These are phyloP conservation scores for Drosophila navojoa DNA, from an alignment of 1,140 invertebrate genomes.

Conservation along the genomic window DNA sequence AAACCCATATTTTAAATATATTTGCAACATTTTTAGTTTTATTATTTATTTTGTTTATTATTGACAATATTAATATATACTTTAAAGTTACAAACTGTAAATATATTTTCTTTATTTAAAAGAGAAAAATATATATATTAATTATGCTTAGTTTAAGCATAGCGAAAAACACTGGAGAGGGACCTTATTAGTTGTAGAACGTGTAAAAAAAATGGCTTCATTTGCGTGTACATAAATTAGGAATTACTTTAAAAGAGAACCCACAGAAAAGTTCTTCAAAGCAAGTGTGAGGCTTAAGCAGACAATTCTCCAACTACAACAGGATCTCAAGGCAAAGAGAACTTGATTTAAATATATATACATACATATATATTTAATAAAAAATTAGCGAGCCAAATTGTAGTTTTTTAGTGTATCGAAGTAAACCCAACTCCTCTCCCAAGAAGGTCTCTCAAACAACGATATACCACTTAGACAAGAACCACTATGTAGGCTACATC, in stretches of 20 bases:
- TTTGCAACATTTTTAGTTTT: background rate
- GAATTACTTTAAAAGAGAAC: conserved; percentile 26
- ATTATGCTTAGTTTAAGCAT: conserved; percentile 16
- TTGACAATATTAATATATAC: too few species aligned
- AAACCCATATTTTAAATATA: conserved; percentile 21
- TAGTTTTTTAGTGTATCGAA: conserved; percentile 41
- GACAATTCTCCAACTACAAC: too few species aligned
- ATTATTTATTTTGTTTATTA: too few species aligned
- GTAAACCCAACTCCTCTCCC: conserved; percentile 70
- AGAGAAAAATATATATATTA: background rate
- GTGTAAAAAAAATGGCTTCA: conserved; percentile 47
- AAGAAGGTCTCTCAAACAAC: conserved; percentile 78
- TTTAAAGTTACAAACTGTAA: too few species aligned
- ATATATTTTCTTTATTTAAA: too few species aligned
- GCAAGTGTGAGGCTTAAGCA: too few species aligned
- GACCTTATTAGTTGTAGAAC: conserved; percentile 78
- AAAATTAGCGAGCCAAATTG: conserved; percentile 20
- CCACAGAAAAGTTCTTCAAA: conserved; percentile 1
- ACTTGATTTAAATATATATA: conserved; percentile 3
- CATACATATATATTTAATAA: too few species aligned
- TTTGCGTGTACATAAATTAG: conserved; percentile 50
- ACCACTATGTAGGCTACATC: conserved; percentile 37
- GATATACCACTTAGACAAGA: conserved; percentile 62
- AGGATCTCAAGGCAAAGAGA: background rate
- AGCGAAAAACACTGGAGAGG: conserved; percentile 71